phyloP scores from a whole-genome alignment of 1,140 invertebrate genomes.

The Temnothorax nylanderi region DNA sequence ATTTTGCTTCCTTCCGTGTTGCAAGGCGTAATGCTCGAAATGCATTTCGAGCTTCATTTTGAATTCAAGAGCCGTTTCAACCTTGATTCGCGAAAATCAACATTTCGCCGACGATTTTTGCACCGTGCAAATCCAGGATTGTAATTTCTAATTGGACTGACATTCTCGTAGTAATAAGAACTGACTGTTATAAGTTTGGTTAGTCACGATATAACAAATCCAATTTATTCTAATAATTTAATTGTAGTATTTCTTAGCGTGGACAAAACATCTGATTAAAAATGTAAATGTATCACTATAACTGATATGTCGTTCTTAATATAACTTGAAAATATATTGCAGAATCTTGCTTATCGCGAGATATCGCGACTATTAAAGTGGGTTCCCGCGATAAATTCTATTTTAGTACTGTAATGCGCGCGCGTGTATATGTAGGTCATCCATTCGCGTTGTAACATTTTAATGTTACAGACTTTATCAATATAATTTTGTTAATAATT shows the following conservation, averaged over 20 bases:
- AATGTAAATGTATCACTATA: background rate
- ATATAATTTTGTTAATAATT: slow-evolving; percentile 7
- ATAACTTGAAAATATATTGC: background rate
- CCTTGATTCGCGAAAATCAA: slow-evolving; percentile 3
- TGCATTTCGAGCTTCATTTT: slow-evolving; percentile 18
- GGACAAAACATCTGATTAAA: background rate
- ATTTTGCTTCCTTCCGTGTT: slow-evolving; percentile 27
- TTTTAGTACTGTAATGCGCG: background rate
- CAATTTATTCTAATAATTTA: slow-evolving; percentile 12
- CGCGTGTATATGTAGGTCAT: background rate
- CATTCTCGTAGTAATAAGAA: slow-evolving; percentile 7
- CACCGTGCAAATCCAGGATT: background rate
- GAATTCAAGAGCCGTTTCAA: background rate
- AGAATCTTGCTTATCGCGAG: background rate
- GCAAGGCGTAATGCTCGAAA: slow-evolving; percentile 20
- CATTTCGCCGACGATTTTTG: background rate
- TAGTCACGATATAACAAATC: background rate
- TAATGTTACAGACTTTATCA: background rate
- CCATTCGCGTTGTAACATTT: background rate
- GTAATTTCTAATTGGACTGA: background rate
- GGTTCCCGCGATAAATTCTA: background rate
- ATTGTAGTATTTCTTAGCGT: background rate
- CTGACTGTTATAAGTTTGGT: background rate
- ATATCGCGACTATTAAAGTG: background rate
- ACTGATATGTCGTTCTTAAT: background rate